Evolutionary conservation across 2,888 invertebrate genomes (phyloP).

Genomic region (Lacanobia wlatinum): DNA sequence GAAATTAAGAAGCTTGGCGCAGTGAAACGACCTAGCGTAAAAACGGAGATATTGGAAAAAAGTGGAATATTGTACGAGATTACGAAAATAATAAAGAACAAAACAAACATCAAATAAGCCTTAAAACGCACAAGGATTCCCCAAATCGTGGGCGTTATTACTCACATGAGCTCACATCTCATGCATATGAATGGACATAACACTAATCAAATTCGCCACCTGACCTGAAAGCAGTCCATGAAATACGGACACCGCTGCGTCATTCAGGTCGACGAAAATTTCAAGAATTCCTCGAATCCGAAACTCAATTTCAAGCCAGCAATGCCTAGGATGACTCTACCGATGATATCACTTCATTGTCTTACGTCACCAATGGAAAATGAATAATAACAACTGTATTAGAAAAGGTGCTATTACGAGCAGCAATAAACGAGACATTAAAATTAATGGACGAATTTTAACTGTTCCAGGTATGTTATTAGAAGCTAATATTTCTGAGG

Average conservation of each 20-base stretch:
- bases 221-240: slow-evolving; percentile 44
- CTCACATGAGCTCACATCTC: slow-evolving; percentile 8
- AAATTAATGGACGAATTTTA: slow-evolving; percentile 34
- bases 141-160: slow-evolving; percentile 30
- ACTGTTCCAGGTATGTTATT: slow-evolving; percentile 46
- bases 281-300: slow-evolving; percentile 35
- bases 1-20: not conserved
- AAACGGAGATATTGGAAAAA: not conserved
- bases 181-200: slow-evolving; percentile 29
- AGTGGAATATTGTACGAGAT: not conserved
- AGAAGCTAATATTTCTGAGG: slow-evolving; percentile 23
- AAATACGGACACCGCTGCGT: slow-evolving; percentile 42
- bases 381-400: slow-evolving; percentile 29
- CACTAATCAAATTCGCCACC: slow-evolving; percentile 30
- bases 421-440: slow-evolving; percentile 33
- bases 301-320: slow-evolving; percentile 23
- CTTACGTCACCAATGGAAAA: slow-evolving; percentile 47
- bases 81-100: not conserved
- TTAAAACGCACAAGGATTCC: slow-evolving; percentile 1
- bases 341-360: slow-evolving; percentile 48
- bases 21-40: not conserved
- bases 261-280: slow-evolving; percentile 35
- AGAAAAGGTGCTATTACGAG: slow-evolving; percentile 46
- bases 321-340: slow-evolving; percentile 35
- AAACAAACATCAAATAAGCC: not conserved